Conservation (phyloP, 2,797 vertebrate genomes). For the Xiphorhynchus erythropygius region DNA sequence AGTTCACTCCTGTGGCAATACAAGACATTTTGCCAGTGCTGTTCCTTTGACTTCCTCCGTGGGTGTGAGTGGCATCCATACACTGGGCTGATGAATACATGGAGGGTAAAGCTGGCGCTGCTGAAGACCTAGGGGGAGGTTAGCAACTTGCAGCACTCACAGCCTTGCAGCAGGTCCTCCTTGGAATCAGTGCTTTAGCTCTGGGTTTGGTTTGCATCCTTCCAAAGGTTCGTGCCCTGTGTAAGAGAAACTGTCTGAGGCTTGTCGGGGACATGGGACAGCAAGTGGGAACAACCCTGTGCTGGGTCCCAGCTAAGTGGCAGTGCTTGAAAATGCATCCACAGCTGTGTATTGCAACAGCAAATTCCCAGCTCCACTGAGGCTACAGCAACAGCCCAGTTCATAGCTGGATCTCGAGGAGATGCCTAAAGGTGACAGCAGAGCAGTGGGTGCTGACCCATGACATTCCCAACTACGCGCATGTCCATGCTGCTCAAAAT, state of each 20-base stretch:
- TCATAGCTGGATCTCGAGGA: not conserved
- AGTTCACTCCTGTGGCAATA: not conserved
- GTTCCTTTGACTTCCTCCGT: not conserved
- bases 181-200: not conserved
- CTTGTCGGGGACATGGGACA: accelerated
- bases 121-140: not conserved
- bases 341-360: accelerated
- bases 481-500: accelerated
- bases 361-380: not conserved
- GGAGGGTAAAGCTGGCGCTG: accelerated
- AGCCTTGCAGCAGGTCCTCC: not conserved
- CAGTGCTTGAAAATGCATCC: not conserved
- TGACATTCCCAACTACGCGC: accelerated
- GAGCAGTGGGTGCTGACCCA: not conserved
- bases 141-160: not conserved
- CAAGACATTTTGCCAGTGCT: not conserved
- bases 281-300: accelerated
- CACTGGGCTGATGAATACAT: not conserved
- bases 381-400: not conserved
- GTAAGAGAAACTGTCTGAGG: not conserved
- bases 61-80: accelerated
- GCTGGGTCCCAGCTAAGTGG: not conserved
- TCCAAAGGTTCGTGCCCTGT: not conserved
- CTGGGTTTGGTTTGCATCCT: not conserved
- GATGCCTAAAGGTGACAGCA: not conserved